These are phyloP conservation scores for Palythoa grandiflora DNA, from an alignment of 92 coral and sea anemone species.

Conservation along the genomic window DNA sequence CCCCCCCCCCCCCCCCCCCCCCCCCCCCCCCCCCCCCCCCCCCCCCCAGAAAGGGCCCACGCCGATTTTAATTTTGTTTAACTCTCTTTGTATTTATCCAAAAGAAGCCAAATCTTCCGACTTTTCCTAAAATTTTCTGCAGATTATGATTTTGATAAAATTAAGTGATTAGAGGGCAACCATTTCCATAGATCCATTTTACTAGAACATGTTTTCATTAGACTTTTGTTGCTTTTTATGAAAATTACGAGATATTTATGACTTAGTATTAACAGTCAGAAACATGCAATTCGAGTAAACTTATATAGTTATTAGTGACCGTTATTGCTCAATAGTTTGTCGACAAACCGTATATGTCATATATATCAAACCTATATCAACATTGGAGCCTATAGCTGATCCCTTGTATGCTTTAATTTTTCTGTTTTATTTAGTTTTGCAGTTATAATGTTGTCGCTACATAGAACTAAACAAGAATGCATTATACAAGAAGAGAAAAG, in stretches of 20 bases:
- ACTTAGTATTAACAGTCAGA: background rate
- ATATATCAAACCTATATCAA: background rate
- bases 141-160: too few relatives aligned
- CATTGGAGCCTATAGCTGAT: background rate
- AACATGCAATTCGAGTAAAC: background rate
- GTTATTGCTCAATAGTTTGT: background rate
- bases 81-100: too few relatives aligned
- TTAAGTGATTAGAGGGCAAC: too few relatives aligned
- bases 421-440: background rate
- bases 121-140: too few relatives aligned
- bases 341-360: background rate
- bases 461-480: slow-evolving; percentile 24
- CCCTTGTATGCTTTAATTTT: background rate
- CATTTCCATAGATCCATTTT: too few relatives aligned
- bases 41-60: too few relatives aligned
- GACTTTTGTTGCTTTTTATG: background rate
- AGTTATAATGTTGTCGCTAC: background rate
- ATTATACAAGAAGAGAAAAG: slow-evolving; percentile 22
- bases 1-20: too few relatives aligned
- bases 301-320: background rate
- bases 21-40: too few relatives aligned
- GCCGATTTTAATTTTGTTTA: too few relatives aligned
- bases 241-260: background rate
- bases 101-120: too few relatives aligned
- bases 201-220: too few relatives aligned